Conservation (phyloP, 2,888 invertebrate genomes). For the Frankliniella intonsa region DNA sequence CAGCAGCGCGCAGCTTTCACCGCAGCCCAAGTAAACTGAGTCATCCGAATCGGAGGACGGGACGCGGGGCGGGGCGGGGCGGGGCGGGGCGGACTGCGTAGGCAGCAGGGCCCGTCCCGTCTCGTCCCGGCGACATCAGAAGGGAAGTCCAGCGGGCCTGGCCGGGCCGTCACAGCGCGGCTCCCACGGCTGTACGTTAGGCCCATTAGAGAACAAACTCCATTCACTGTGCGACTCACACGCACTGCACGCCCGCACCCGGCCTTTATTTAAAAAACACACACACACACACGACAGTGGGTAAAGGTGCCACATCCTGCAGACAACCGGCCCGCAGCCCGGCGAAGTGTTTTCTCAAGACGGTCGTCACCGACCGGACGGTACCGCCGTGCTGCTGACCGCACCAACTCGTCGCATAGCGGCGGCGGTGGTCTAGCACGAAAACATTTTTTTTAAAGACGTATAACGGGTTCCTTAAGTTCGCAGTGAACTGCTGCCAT, state of each 20-base stretch:
- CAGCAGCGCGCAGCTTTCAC: constrained; percentile 9
- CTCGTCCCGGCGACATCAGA: too few relatives aligned
- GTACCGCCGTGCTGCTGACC: too few relatives aligned
- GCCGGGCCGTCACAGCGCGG: background rate
- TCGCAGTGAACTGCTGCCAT: too few relatives aligned
- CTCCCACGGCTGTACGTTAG: background rate
- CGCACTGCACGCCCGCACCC: background rate
- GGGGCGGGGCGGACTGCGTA: background rate
- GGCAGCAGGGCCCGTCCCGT: too few relatives aligned
- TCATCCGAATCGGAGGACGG: background rate
- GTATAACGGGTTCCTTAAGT: too few relatives aligned
- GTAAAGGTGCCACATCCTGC: background rate
- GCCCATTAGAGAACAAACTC: constrained; percentile 2
- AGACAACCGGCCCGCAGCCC: too few relatives aligned
- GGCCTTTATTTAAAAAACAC: background rate
- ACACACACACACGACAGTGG: background rate
- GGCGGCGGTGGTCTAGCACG: too few relatives aligned
- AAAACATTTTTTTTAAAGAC: too few relatives aligned
- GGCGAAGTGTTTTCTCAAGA: too few relatives aligned
- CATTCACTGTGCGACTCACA: background rate
- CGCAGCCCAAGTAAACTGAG: background rate
- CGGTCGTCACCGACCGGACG: too few relatives aligned
- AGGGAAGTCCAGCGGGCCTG: background rate
- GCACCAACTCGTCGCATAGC: too few relatives aligned
- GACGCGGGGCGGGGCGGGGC: background rate